Evolutionary conservation across 2,888 invertebrate genomes (phyloP).

Genomic region (Drosophila hamatofila): DNA sequence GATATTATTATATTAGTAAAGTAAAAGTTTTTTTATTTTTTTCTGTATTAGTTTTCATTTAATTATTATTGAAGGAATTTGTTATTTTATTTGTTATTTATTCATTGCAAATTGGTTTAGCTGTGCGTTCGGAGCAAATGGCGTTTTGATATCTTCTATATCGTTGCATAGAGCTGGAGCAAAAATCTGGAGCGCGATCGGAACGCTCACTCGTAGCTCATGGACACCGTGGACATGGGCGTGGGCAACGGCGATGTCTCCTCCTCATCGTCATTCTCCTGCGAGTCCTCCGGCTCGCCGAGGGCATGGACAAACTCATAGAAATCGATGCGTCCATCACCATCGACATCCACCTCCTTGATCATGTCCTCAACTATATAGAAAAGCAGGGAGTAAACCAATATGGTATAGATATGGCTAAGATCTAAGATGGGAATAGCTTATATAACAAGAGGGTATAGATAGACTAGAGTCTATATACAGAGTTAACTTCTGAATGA

Average conservation of each 20-base stretch:
- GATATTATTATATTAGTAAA: slow-evolving; percentile 40
- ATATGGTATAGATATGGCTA: not conserved
- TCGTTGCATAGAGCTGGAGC: not conserved
- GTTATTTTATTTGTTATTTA: slow-evolving; percentile 11
- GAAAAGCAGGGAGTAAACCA: not conserved
- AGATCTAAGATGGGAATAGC: not conserved
- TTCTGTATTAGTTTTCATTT: slow-evolving; percentile 24
- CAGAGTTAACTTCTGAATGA: too few species aligned
- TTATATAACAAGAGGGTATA: not conserved
- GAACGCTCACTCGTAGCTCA: slow-evolving; percentile 73
- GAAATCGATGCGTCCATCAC: slow-evolving; percentile 97
- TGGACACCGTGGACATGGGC: slow-evolving; percentile 81
- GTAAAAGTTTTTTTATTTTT: slow-evolving; percentile 31
- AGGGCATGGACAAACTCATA: slow-evolving; percentile 94
- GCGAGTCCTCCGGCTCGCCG: slow-evolving; percentile 93
- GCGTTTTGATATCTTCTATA: slow-evolving; percentile 26
- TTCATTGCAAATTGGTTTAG: slow-evolving; percentile 35
- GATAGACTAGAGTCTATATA: too few species aligned
- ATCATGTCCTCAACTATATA: slow-evolving; percentile 96
- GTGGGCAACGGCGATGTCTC: slow-evolving; percentile 86
- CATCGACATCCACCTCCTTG: slow-evolving; percentile 97
- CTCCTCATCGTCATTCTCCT: slow-evolving; percentile 89
- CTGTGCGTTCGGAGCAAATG: slow-evolving; percentile 56
- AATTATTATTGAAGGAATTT: slow-evolving; percentile 34
- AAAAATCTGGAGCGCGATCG: not conserved